phyloP scores from a whole-genome alignment of 2,888 invertebrate genomes.

The Sarcophaga carnaria region DNA sequence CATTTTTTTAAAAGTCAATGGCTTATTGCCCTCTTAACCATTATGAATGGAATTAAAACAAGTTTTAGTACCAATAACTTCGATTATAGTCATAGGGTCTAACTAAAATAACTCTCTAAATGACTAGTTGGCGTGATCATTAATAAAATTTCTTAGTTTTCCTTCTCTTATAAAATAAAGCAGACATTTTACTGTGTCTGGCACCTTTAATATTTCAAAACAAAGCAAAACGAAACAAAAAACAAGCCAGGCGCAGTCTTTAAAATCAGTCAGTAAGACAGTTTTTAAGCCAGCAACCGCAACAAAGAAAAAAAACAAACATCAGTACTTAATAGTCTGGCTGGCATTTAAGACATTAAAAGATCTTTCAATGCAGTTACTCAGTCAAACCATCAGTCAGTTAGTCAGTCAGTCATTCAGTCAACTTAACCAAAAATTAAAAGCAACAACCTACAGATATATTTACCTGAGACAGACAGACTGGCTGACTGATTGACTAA shows the following conservation, averaged over 20 bases:
- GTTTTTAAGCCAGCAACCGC: slow-evolving; percentile 26
- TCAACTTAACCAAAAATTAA: not conserved
- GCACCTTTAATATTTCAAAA: slow-evolving; percentile 34
- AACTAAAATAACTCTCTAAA: too few species aligned
- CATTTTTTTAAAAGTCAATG: too few species aligned
- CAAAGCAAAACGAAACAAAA: not conserved
- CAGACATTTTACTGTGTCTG: slow-evolving; percentile 57
- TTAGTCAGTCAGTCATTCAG: not conserved
- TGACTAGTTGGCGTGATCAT: not conserved
- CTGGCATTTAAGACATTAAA: slow-evolving; percentile 54
- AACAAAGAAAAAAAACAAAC: slow-evolving; percentile 37
- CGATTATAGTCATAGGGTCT: too few species aligned
- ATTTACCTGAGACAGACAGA: too few species aligned
- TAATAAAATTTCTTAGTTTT: not conserved
- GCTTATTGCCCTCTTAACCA: too few species aligned
- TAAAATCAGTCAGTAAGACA: slow-evolving; percentile 29
- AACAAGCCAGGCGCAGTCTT: slow-evolving; percentile 1
- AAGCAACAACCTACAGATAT: too few species aligned
- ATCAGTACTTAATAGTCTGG: slow-evolving; percentile 58
- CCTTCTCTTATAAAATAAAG: not conserved
- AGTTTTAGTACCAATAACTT: too few species aligned
- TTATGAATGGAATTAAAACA: too few species aligned
- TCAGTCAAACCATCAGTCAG: not conserved
- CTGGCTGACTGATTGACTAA: not conserved
- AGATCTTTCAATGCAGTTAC: slow-evolving; percentile 50